Percentiles rank a stretch among this genome's conserved stretches.
phyloP scores from a whole-genome alignment of 2,113 vertebrate genomes.

The Pycnonotus jocosus region DNA sequence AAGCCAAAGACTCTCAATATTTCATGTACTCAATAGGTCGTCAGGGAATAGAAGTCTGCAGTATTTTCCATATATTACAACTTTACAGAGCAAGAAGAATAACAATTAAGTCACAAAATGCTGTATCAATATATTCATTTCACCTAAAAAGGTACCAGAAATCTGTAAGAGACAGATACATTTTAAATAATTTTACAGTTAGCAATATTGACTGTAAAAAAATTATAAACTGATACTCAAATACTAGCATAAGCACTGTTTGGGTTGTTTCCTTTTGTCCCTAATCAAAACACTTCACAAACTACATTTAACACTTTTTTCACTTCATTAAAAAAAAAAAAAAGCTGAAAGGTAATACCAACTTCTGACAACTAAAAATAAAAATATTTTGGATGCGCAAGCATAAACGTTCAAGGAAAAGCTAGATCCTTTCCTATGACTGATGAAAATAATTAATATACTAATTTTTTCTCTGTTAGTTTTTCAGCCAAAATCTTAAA shows the following conservation, averaged over 20 bases:
- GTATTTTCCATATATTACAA: conserved; percentile 23
- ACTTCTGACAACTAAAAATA: not conserved
- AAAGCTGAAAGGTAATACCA: not conserved
- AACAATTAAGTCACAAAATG: not conserved
- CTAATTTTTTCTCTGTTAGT: not conserved
- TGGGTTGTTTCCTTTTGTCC: not conserved
- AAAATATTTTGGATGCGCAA: not conserved
- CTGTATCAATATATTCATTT: not conserved
- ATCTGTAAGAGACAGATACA: not conserved
- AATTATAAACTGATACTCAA: not conserved
- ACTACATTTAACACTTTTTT: not conserved
- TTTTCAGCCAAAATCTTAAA: not conserved
- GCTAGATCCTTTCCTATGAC: not conserved
- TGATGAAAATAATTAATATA: not conserved
- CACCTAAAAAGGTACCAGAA: not conserved
- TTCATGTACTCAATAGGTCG: conserved; percentile 15
- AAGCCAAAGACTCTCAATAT: not conserved
- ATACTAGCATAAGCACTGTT: not conserved
- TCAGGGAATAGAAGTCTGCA: not conserved
- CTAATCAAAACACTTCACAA: not conserved
- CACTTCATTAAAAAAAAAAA: not conserved
- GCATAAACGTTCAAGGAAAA: not conserved
- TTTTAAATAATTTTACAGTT: not conserved
- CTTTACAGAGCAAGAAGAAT: not conserved
- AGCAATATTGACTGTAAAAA: not conserved